Evolutionary conservation across 2,113 vertebrate species (phyloP), one percentile per base, ranked within the genome.

Genomic region (Nerophis lumbriciformis): DNA sequence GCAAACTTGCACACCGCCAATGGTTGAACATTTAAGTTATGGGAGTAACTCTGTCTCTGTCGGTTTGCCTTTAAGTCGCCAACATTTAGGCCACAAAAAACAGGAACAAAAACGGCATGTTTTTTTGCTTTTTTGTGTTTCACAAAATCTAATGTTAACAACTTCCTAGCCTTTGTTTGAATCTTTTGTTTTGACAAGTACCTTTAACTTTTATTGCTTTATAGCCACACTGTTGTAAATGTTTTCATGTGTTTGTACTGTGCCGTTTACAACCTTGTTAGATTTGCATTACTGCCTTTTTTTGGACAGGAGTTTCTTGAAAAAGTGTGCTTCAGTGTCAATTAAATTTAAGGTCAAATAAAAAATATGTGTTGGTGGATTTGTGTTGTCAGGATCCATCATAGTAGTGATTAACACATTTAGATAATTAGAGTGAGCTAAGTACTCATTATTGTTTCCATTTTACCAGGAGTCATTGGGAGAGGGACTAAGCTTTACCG

Each of bases 341-440:
- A 51, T 49, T 1, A 49, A 49, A 49, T 21, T 21, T 28, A 51
- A 13, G 19, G 19, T 52, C 5, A 52, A 28, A 28, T 12, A 19
- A 52, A 28, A 53, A 11, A 36, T 53, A 5, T 12, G 28, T 21
- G 12, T 28, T 21, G 50, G 39, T 42, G 5, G 19, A 12, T 10
- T 11, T 36, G 13, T 37, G 15, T 53, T 8, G 8, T 44, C 5
- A 61, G 36, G 42, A 16, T 11, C 4, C 51, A 49, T 16, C 9
- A 8, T 35, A n/a, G 50, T 5, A 28, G 4, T 53, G 12, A 42
- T 49, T n/a, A 56, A 60, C 67, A 68, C 48, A 56, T 81, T 84
- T 78, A 72, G 80, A 71, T 45, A 77, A 80, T 85, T 76, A 76
- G 42, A 59, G n/a, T 37, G 63, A 77, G 66, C 64, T 75, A 68